A percentile compares a stretch with the other conserved stretches of the same genome.
phyloP scores from a whole-genome alignment of 2,888 invertebrate species.

The Cancer borealis region DNA sequence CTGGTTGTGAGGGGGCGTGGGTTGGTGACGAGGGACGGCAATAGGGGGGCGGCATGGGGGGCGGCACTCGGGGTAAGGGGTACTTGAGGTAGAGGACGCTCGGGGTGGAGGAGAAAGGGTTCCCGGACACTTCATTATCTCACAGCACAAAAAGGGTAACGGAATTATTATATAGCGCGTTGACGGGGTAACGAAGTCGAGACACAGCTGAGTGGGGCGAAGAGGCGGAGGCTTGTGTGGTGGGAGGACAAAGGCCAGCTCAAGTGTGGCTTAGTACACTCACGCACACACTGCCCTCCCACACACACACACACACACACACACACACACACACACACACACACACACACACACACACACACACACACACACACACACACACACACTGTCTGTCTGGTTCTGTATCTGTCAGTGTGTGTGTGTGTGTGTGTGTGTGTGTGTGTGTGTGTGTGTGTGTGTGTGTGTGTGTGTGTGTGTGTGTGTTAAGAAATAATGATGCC shows the following conservation, averaged over 20 bases:
- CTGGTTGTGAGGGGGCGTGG: neutral
- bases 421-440: neutral
- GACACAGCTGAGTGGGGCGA: neutral
- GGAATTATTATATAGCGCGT: conserved; percentile 16
- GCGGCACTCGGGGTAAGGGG: neutral
- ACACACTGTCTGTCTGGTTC: neutral
- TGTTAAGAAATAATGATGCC: no score
- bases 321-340: no score
- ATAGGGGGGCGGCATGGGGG: neutral
- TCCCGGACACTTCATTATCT: conserved; percentile 18
- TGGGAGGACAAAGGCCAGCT: no score
- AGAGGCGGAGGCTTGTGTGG: neutral
- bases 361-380: no score
- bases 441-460: no score
- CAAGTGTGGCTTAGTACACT: no score
- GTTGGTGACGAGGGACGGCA: no score
- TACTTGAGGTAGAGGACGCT: neutral
- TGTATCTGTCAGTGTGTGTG: neutral
- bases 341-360: no score
- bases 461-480: no score
- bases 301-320: no score
- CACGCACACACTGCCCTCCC: no score
- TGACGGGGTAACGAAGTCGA: conserved; percentile 5
- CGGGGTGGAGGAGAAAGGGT: neutral
- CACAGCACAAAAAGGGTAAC: neutral